These are phyloP conservation scores for Dromococcyx pavoninus DNA, from an alignment of 2,797 vertebrate species.

Conservation along the genomic window DNA sequence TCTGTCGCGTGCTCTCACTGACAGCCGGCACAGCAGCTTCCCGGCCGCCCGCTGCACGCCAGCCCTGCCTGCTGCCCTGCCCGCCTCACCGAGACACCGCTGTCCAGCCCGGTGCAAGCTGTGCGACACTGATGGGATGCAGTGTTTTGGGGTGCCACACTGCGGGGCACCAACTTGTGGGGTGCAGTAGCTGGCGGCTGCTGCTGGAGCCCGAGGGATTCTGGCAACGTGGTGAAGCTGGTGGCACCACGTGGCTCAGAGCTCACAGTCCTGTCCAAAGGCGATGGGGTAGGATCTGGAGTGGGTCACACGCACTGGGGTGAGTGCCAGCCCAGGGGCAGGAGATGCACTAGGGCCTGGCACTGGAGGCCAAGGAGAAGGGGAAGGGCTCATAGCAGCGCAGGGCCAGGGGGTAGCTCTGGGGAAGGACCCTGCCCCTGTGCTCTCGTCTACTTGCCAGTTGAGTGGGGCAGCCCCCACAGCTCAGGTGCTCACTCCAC, in stretches of 20 bases:
- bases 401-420: neutral
- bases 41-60: neutral
- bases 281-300: neutral
- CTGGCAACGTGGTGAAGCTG: neutral
- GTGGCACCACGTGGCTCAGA: neutral
- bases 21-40: constrained; percentile 26
- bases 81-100: rapidly evolving
- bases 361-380: neutral
- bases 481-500: rapidly evolving
- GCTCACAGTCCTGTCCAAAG: rapidly evolving
- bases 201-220: neutral
- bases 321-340: neutral
- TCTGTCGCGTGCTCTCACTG: constrained; percentile 26
- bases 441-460: neutral
- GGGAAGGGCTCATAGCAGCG: neutral
- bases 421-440: neutral
- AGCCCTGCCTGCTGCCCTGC: neutral
- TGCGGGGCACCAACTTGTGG: neutral
- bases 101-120: neutral
- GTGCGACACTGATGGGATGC: neutral
- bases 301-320: neutral
- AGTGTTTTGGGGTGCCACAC: neutral
- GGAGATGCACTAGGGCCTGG: neutral
- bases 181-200: neutral
- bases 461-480: rapidly evolving